These are phyloP conservation scores for Crambe crambe DNA, from an alignment of 37 sponge, comb jelly and placozoan species.

Conservation along the genomic window DNA sequence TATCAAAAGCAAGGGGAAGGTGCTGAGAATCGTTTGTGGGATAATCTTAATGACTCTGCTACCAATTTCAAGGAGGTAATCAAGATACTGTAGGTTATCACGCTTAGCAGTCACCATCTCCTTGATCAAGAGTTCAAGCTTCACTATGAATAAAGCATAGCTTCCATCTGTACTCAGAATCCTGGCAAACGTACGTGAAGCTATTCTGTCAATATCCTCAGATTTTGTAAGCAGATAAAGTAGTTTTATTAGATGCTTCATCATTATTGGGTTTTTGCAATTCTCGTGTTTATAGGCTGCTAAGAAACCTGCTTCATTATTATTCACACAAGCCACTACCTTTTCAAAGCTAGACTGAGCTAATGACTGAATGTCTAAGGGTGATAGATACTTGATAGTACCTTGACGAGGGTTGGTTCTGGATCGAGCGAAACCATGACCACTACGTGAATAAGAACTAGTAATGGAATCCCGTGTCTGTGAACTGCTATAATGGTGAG, in stretches of 20 bases:
- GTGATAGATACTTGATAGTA: neutral
- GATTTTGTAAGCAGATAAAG: constrained; percentile 19
- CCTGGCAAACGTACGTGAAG: constrained; percentile 22
- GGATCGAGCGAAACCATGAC: too few species aligned
- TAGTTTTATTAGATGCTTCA: constrained; percentile 42
- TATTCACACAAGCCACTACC: neutral
- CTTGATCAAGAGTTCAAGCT: constrained; percentile 18
- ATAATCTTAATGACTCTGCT: constrained; percentile 10
- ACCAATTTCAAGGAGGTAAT: constrained; percentile 38
- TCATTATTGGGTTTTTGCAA: constrained; percentile 5
- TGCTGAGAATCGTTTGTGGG: neutral
- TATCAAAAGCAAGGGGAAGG: constrained; percentile 5
- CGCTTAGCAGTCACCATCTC: constrained; percentile 29
- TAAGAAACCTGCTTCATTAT: constrained; percentile 41
- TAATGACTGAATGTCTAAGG: constrained; percentile 5
- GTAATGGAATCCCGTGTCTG: too few species aligned
- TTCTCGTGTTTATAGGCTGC: neutral
- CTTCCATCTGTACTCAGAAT: constrained; percentile 6
- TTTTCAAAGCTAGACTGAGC: neutral
- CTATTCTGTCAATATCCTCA: neutral
- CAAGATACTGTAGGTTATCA: constrained; percentile 9
- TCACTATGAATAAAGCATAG: constrained; percentile 18
- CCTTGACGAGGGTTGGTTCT: too few species aligned
- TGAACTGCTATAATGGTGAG: too few species aligned
- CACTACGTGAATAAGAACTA: too few species aligned